Base-by-base conservation (phyloP, 2,113 vertebrate genomes). In the Rhegmatorhina hoffmannsi region DNA sequence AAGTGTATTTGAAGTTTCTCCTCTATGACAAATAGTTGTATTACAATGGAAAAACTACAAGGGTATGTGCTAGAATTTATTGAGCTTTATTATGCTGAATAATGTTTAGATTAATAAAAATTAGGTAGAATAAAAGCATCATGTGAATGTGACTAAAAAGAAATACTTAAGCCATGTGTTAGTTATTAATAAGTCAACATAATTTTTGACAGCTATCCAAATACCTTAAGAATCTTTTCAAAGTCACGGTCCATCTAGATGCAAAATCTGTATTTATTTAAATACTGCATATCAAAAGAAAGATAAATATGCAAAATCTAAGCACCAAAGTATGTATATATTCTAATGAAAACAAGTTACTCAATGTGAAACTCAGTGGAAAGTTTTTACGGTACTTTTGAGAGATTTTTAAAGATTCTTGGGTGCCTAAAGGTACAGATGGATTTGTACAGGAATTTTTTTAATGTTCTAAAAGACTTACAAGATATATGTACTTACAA, bases 211-310 rank as follows among this genome's bases (percentile, higher is more conserved):
- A 97, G 83, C 44, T 82, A 87, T 90, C 66, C 77, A 96, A 94
- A 88, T 87, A 96, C 59, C 66, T 83, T 74, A 75, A 93, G 83
- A 88, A 72, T 36, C 31, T 83, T 76, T 96, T 96, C 84, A 12
- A 96, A 97, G 89, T 81, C 67, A 85, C 29, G 17, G 68, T 88
- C 79, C 83, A 85, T 72, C 60, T 69, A 89, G 70, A 89, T 94
- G 79, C 68, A 90, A 94, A 96, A 92, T 92, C 47, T 88, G 50
- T 96, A 78, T 96, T 97, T 95, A 95, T 97, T 97, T 97, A 94
- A 90, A 79, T 75, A 81, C 38, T 92, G 2, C 12, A 40, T 93
- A 94, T 92, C 64, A 95, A 97, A 97, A 95, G 64, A 59, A 94
- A 92, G 78, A 80, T 47, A 83, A 83, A 94, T 94, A 96, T 36